Conservation (phyloP, 1,140 invertebrate species). For the Diuraphis noxia region DNA sequence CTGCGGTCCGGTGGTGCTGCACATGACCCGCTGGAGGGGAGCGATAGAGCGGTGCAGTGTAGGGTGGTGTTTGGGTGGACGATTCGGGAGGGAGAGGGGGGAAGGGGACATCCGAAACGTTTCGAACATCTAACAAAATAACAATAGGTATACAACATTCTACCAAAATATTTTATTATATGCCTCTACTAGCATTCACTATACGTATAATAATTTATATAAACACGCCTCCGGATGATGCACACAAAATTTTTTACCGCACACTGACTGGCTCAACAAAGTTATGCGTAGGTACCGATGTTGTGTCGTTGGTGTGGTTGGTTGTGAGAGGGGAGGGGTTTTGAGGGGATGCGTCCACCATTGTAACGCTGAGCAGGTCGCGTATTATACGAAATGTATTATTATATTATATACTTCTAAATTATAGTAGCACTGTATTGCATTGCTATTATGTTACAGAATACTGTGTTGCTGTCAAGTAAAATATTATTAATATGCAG, state of each 20-base stretch:
- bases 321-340: too few species aligned
- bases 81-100: too few species aligned
- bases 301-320: too few species aligned
- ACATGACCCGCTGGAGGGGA: too few species aligned
- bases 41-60: background rate
- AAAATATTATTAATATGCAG: background rate
- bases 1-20: background rate
- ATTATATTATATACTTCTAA: too few species aligned
- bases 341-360: background rate
- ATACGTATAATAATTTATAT: background rate
- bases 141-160: too few species aligned
- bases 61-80: background rate
- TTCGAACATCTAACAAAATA: background rate
- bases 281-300: background rate
- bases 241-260: background rate
- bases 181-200: background rate
- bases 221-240: background rate
- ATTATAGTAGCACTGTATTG: too few species aligned
- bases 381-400: background rate
- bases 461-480: background rate
- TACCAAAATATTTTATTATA: background rate
- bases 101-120: background rate
- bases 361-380: background rate
- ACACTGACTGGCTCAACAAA: background rate
- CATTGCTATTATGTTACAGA: background rate